Base-by-base conservation (phyloP, 2,113 vertebrate species). In the Sander vitreus region DNA sequence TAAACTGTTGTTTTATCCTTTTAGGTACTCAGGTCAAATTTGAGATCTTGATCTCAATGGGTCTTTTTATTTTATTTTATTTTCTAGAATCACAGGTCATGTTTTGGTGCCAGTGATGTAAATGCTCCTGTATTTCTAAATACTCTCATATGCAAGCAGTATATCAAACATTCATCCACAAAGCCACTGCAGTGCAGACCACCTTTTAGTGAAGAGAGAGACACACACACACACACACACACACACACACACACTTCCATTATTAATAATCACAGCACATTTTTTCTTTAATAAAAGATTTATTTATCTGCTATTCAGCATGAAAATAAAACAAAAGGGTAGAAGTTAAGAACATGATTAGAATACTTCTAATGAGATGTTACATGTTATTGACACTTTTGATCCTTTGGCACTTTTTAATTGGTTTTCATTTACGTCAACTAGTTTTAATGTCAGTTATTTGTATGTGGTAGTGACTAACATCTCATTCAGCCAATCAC, bases 241-340 rank as follows among this genome's bases (percentile, higher is more conserved):
- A 19, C 39, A 15, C 19, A 58, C 16, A 59, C 54, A 47, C n/a
- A 5, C 30, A 33, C 30, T 0, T 55, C 33, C 54, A 19, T 69
- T 39, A 59, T 13, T 51, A 25, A 19, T 21, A 39, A 13, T 63
- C 10, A 65, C 25, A 25, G 48, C 11, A 54, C 9, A 39, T 11
- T 11, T 54, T 15, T 51, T 43, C 30, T 78, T 78, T 69, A 53
- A 62, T 78, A 30, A 53, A 70, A 54, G 43, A 55, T 3, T 9
- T 6, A 65, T 54, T 8, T 23, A 16, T n/a, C n/a, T 4, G 2
- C 21, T 33, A 23, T 18, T 30, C 43, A 74, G 8, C 33, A 63
- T 25, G 1, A 21, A 21, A 53, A 62, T 67, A 12, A 67, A 53
- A 62, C 58, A 12, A 67, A 39, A 39, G 23, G 5, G 16, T 50